phyloP scores from a whole-genome alignment of 35 echinoderm and acorn worm genomes.

The Antedon bifida region DNA sequence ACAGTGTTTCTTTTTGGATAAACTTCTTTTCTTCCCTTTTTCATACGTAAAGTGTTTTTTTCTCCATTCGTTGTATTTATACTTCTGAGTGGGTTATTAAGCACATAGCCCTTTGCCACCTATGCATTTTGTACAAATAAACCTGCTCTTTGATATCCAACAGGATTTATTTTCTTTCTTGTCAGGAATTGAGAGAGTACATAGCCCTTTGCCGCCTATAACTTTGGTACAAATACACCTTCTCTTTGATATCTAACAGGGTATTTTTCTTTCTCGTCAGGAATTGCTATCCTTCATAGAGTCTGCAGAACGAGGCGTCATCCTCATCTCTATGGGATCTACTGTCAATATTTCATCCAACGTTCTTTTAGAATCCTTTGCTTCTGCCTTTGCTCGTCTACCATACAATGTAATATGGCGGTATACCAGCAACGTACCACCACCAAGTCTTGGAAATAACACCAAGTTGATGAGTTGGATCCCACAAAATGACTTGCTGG shows the following conservation, averaged over 20 bases:
- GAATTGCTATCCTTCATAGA: slow-evolving; percentile 14
- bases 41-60: too few species aligned
- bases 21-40: too few species aligned
- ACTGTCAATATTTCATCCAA: background rate
- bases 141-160: too few species aligned
- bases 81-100: too few species aligned
- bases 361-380: background rate
- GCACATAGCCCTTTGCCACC: too few species aligned
- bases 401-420: slow-evolving; percentile 31
- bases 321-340: slow-evolving; percentile 19
- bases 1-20: too few species aligned
- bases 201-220: too few species aligned
- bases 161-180: background rate
- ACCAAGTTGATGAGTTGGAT: slow-evolving; percentile 18
- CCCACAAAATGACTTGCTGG: slow-evolving; percentile 40
- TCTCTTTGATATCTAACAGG: too few species aligned
- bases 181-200: too few species aligned
- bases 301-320: slow-evolving; percentile 12
- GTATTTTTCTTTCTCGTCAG: background rate
- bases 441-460: background rate
- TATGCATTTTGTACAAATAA: too few species aligned
- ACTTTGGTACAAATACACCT: too few species aligned
- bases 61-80: too few species aligned
- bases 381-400: slow-evolving; percentile 2
- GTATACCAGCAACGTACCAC: background rate